Evolutionary conservation across 2,113 vertebrate species (phyloP).

Genomic region (Oryzias curvinotus): DNA sequence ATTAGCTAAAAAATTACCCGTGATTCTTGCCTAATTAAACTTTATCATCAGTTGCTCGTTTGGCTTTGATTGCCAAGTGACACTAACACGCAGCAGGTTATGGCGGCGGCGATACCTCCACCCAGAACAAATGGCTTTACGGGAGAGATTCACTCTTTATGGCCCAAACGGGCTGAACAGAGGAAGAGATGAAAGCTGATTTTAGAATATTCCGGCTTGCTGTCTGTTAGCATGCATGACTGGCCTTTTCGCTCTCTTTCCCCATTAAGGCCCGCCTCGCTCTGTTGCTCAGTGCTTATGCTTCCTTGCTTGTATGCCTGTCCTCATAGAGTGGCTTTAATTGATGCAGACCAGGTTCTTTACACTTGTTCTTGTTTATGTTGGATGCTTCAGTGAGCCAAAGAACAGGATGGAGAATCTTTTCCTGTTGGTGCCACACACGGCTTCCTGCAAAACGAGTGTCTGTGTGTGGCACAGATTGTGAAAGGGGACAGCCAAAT

Average conservation of each 20-base stretch:
- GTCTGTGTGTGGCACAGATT: not conserved
- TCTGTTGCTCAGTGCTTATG: conserved; percentile 42
- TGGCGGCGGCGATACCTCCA: not conserved
- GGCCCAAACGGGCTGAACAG: conserved; percentile 9
- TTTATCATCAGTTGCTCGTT: conserved; percentile 27
- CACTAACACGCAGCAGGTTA: conserved; percentile 13
- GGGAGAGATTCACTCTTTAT: conserved; percentile 7
- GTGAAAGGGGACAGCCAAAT: conserved; percentile 23
- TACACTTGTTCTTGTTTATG: conserved; percentile 54
- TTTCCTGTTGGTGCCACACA: conserved; percentile 10
- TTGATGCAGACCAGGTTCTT: conserved; percentile 48
- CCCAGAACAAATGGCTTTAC: conserved; percentile 1
- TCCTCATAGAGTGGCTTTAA: conserved; percentile 50
- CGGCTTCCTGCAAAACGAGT: conserved; percentile 9
- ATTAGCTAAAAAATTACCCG: conserved; percentile 2
- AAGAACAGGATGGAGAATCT: conserved; percentile 30
- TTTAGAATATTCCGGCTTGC: conserved; percentile 30
- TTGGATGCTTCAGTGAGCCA: conserved; percentile 37
- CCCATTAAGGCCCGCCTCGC: conserved; percentile 47
- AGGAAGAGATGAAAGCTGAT: conserved; percentile 4
- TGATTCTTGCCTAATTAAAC: conserved; percentile 7
- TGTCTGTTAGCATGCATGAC: conserved; percentile 37
- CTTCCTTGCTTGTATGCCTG: conserved; percentile 24
- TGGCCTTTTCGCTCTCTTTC: conserved; percentile 28
- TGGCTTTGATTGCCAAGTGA: conserved; percentile 20